These are phyloP conservation scores for Chascanopsetta lugubris DNA, from an alignment of 2,113 vertebrate genomes.

Conservation along the genomic window DNA sequence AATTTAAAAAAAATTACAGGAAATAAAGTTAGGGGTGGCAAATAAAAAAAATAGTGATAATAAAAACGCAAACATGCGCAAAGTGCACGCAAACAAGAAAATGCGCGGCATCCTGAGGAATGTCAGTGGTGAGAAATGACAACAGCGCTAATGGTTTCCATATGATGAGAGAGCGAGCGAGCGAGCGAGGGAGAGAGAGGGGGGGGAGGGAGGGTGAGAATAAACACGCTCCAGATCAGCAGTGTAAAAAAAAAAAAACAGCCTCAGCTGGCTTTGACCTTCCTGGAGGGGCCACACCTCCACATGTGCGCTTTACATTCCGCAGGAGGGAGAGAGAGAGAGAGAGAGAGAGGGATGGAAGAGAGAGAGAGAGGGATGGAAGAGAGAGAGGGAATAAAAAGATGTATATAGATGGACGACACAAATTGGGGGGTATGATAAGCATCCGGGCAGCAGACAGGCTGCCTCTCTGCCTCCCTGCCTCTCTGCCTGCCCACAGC, in stretches of 20 bases:
- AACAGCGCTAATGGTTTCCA: no score
- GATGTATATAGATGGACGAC: constrained; percentile 52
- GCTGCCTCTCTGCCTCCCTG: no score
- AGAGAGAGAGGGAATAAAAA: constrained; percentile 2
- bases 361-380: background rate
- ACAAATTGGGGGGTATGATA: constrained; percentile 73
- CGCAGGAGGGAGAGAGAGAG: constrained; percentile 31
- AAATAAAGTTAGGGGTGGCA: no score
- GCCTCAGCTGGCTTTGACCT: constrained; percentile 18
- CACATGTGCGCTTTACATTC: constrained; percentile 51
- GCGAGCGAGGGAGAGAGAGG: constrained; percentile 13
- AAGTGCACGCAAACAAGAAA: no score
- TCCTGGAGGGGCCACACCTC: constrained; percentile 32
- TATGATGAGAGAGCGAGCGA: constrained; percentile 8
- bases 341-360: background rate
- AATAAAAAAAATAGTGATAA: no score
- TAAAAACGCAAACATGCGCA: no score
- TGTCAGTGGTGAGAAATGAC: no score
- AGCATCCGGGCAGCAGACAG: constrained; percentile 72
- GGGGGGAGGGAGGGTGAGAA: background rate
- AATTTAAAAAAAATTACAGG: no score
- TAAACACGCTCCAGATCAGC: constrained; percentile 26
- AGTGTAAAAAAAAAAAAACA: no score
- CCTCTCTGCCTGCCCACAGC: constrained; percentile 77
- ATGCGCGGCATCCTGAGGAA: no score